These are phyloP conservation scores for Herpetotheres cachinnans DNA, from an alignment of 2,113 vertebrate genomes.

Conservation along the genomic window DNA sequence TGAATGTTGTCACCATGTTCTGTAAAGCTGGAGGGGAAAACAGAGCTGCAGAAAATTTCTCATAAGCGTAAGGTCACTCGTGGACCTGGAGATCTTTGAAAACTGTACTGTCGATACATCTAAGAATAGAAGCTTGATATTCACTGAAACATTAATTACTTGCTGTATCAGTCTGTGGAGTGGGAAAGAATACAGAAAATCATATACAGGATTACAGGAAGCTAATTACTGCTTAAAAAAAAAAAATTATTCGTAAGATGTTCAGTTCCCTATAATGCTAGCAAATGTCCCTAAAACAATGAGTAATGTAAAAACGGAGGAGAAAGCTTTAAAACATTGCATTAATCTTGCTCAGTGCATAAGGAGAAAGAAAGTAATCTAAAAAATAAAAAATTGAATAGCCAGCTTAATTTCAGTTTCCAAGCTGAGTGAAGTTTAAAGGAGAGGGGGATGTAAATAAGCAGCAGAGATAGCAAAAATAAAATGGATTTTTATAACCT, in stretches of 20 bases:
- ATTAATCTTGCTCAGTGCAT: background rate
- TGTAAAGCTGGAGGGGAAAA: background rate
- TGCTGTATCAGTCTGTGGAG: background rate
- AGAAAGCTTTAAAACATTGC: background rate
- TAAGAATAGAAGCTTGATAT: constrained; percentile 36
- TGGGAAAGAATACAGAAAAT: background rate
- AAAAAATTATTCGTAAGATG: background rate
- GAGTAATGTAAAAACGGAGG: background rate
- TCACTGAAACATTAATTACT: constrained; percentile 16
- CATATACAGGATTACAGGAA: background rate
- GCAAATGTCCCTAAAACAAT: background rate
- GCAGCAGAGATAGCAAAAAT: background rate
- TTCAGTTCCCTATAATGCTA: background rate
- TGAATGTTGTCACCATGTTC: background rate
- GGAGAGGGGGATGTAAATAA: background rate
- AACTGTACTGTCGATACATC: background rate
- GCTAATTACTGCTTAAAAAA: background rate
- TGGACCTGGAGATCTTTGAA: background rate
- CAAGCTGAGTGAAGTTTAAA: background rate
- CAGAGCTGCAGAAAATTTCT: background rate
- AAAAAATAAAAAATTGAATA: background rate
- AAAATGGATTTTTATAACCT: background rate
- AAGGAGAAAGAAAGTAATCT: background rate
- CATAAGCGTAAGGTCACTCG: background rate
- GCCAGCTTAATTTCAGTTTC: background rate